A percentile compares a stretch with the other conserved stretches of the same genome.
These are phyloP conservation scores for Oscheius sp. DNA, from an alignment of 1,140 invertebrate genomes.

Conservation along the genomic window DNA sequence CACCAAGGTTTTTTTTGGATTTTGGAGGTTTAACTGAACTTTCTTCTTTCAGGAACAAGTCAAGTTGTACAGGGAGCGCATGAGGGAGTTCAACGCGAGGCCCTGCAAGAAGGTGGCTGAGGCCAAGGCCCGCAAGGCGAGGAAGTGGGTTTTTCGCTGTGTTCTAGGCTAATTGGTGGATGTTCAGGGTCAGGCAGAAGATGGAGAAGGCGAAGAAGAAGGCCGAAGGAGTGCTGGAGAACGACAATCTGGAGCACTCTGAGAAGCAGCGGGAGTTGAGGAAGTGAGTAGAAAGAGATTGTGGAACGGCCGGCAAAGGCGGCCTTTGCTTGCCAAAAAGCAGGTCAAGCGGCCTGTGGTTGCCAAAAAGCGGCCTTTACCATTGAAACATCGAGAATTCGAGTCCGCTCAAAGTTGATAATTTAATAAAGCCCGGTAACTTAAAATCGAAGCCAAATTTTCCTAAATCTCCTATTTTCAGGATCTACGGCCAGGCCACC, in stretches of 20 bases:
- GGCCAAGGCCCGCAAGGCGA: conserved; percentile 95
- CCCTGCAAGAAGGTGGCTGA: conserved; percentile 98
- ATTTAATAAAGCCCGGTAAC: neutral
- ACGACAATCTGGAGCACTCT: conserved; percentile 78
- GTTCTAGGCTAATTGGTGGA: no score
- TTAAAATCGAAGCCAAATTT: conserved; percentile 18
- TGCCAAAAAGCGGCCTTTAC: neutral
- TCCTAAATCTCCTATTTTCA: conserved; percentile 61
- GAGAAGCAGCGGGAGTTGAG: conserved; percentile 89
- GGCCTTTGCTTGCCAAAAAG: no score
- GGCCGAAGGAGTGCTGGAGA: conserved; percentile 84
- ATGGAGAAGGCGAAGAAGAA: conserved; percentile 93
- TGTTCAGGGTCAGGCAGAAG: conserved; percentile 15
- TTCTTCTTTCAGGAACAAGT: conserved; percentile 63
- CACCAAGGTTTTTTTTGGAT: conserved; percentile 68
- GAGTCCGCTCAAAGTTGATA: conserved; percentile 9
- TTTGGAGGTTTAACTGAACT: conserved; percentile 7
- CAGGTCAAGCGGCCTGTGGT: no score
- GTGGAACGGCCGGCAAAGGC: neutral
- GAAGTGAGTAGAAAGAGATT: conserved; percentile 69
- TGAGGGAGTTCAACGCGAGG: conserved; percentile 83
- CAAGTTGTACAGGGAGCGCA: conserved; percentile 65
- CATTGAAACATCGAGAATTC: neutral
- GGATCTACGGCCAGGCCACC: conserved; percentile 83
- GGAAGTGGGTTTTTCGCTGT: no score